phyloP scores from a whole-genome alignment of 64 coral and sea anemone species.

The Astreopora myriophthalma region DNA sequence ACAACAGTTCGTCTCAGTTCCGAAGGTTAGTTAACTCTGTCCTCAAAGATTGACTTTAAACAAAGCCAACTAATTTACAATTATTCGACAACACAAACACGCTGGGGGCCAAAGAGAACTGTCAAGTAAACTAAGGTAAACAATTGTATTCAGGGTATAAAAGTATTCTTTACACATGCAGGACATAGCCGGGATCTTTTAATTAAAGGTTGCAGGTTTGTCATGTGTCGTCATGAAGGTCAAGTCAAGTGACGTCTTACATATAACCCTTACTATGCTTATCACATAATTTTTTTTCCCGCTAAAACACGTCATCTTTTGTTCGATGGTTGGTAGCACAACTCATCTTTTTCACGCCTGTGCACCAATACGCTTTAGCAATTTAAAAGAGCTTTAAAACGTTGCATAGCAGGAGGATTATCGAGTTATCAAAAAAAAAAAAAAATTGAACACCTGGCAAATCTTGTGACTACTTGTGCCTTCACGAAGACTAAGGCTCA shows the following conservation, averaged over 20 bases:
- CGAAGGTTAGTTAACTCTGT: constrained; percentile 43
- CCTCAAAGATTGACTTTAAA: constrained; percentile 44
- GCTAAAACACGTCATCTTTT: neutral
- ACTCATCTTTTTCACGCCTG: neutral
- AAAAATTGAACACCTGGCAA: neutral
- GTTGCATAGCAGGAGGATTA: neutral
- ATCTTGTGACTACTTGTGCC: neutral
- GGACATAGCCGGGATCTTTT: constrained; percentile 81
- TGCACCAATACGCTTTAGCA: neutral
- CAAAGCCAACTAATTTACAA: constrained; percentile 70
- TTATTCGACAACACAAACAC: constrained; percentile 89
- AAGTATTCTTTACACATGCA: constrained; percentile 93
- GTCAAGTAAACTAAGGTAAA: constrained; percentile 76
- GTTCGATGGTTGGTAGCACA: neutral
- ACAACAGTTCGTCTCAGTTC: constrained; percentile 7
- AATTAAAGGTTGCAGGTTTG: constrained; percentile 90
- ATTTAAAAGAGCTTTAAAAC: neutral
- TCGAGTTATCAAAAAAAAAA: neutral
- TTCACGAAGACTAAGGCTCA: neutral
- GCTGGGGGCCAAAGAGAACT: constrained; percentile 75
- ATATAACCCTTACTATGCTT: neutral
- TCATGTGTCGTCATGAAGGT: constrained; percentile 73
- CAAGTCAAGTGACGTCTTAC: constrained; percentile 59
- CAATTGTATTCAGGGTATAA: constrained; percentile 90
- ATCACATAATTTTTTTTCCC: neutral